Evolutionary conservation across 2,797 vertebrate species (phyloP).

Genomic region (Acrocephalus scirpaceus): DNA sequence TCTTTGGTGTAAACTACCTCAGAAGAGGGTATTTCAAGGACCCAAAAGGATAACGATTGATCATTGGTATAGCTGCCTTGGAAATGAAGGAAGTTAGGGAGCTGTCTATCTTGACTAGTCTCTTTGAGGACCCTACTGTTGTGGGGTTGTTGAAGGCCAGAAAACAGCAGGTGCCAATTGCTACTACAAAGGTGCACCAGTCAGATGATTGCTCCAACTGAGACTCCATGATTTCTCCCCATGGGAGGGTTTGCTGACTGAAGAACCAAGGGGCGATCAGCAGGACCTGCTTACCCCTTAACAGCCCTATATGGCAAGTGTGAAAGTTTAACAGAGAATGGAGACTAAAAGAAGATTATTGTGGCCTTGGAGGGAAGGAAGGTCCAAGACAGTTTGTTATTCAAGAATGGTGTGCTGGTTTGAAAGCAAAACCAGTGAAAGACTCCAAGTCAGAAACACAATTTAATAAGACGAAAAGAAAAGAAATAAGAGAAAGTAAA

Average conservation of each 20-base stretch:
- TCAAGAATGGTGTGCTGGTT: no score
- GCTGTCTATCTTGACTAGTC: background rate
- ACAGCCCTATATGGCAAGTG: background rate
- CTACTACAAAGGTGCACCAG: background rate
- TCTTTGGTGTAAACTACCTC: background rate
- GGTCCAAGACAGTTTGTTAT: background rate
- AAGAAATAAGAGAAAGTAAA: no score
- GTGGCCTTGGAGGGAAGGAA: background rate
- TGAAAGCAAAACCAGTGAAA: no score
- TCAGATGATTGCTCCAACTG: background rate
- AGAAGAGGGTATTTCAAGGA: background rate
- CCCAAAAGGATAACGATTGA: background rate
- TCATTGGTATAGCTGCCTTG: background rate
- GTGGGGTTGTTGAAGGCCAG: background rate
- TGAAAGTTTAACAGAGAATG: background rate
- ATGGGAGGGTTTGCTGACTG: background rate
- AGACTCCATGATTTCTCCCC: background rate
- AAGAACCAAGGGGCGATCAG: background rate
- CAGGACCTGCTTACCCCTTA: background rate
- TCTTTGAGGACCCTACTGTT: background rate
- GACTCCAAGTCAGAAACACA: no score
- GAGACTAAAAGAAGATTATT: background rate
- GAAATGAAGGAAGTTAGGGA: background rate
- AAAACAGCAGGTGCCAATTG: background rate
- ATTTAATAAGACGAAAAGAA: no score